Conservation (phyloP, 2,797 vertebrate species). For the Manis javanica region DNA sequence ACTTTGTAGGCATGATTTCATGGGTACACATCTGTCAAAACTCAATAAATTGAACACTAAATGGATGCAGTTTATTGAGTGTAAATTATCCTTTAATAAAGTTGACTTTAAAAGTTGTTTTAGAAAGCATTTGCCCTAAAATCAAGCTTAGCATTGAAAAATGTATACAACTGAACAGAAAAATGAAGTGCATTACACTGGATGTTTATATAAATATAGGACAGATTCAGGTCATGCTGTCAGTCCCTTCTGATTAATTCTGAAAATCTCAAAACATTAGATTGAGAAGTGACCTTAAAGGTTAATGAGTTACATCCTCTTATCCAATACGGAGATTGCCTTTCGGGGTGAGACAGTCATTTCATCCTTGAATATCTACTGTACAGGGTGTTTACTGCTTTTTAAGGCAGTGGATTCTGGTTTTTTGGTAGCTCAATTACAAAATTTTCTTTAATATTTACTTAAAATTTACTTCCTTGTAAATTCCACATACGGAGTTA, state of each 20-base stretch:
- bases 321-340: slow-evolving; percentile 63
- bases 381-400: slow-evolving; percentile 17
- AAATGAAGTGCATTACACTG: slow-evolving; percentile 25
- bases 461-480: slow-evolving; percentile 50
- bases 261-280: slow-evolving; percentile 73
- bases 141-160: slow-evolving; percentile 61
- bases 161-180: slow-evolving; percentile 55
- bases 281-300: slow-evolving; percentile 71
- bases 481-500: neutral
- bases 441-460: slow-evolving; percentile 48
- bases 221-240: slow-evolving; percentile 70
- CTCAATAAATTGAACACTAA: neutral
- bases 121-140: slow-evolving; percentile 30
- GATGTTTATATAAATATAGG: slow-evolving; percentile 73
- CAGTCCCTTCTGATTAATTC: slow-evolving; percentile 71
- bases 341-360: slow-evolving; percentile 31
- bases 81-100: slow-evolving; percentile 54
- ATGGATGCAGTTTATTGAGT: neutral
- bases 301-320: slow-evolving; percentile 77
- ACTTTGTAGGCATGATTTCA: slow-evolving; percentile 17
- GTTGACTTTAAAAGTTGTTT: neutral
- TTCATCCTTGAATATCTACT: slow-evolving; percentile 46
- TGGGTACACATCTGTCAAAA: neutral
- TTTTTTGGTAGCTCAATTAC: neutral
- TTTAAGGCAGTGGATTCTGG: neutral